Evolutionary conservation across 2,113 vertebrate genomes (phyloP), one percentile per base, ranked within the genome.

Genomic region (Microcebus lehilahytsara): DNA sequence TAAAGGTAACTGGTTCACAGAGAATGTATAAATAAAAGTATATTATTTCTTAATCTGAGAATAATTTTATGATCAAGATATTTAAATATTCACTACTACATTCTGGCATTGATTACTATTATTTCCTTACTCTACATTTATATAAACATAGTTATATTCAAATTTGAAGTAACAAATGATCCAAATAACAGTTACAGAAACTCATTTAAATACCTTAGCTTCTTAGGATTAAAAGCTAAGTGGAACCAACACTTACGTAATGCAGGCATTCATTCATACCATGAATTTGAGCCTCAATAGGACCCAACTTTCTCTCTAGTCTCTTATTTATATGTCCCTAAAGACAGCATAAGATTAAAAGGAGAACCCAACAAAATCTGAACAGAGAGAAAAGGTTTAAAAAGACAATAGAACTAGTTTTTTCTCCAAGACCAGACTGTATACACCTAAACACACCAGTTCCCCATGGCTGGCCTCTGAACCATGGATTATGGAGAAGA

Each of bases 11-110:
- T 60, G 13, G 27, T 53, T 40, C 37, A 79, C 12, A 88, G 14
- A 95, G 19, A 96, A 94, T 56, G n/a, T 8, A 17, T 60, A 84
- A 51, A 66, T 67, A 67, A 69, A 69, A 83, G 30, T 79, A 1
- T 88, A 91, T 49, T 69, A 40, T 40, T 89, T 86, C 14, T 69
- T 83, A 84, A 66, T 27, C 9, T 87, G 23, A 81, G 46, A 80
- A 85, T 46, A 84, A 67, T 34, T 85, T 87, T 58, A 86, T 72
- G 12, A 90, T 62, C 72, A 75, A 96, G 23, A 77, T n/a, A 84
- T 23, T 85, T 37, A 95, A 85, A 89, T 34, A 85, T n/a, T 74
- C n/a, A 74, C 46, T 91, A 78, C 49, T 95, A 92, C 56, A 89
- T 60, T 77, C 79, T 91, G n/a, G 3, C 30, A 78, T 17, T 37